Conservation (phyloP, 2,113 vertebrate species). For the Naja naja region DNA sequence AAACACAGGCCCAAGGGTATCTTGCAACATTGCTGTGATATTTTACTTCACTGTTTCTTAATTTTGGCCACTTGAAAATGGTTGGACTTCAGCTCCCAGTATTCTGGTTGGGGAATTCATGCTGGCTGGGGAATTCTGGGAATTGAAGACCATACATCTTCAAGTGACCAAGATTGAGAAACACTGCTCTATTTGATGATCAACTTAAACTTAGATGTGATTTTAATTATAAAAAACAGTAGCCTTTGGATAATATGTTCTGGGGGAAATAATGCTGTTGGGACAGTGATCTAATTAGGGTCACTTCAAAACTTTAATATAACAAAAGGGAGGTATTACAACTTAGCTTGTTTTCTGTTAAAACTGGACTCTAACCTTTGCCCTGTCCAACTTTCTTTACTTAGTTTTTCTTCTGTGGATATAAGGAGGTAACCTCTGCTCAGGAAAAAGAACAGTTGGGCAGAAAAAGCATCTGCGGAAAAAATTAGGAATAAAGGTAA, state of each 20-base stretch:
- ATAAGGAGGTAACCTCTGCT: neutral
- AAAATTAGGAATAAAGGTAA: neutral
- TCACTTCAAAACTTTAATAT: neutral
- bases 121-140: neutral
- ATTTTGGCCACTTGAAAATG: neutral
- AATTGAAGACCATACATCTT: neutral
- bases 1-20: neutral
- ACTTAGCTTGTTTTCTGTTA: neutral
- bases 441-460: neutral
- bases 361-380: neutral
- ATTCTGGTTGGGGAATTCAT: neutral
- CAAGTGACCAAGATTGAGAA: neutral
- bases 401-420: neutral
- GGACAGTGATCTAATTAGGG: neutral
- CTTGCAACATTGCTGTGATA: no score
- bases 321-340: neutral
- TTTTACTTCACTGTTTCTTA: neutral
- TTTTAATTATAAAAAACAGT: neutral
- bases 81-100: neutral
- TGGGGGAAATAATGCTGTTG: neutral
- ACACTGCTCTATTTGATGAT: neutral
- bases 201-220: neutral
- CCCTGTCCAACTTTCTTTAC: neutral
- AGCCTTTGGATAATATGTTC: neutral
- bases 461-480: neutral